A percentile compares a stretch with the other conserved stretches of the same genome.
Evolutionary conservation across 2,888 invertebrate species (phyloP).

Genomic region (Rhyacophila evoluta): DNA sequence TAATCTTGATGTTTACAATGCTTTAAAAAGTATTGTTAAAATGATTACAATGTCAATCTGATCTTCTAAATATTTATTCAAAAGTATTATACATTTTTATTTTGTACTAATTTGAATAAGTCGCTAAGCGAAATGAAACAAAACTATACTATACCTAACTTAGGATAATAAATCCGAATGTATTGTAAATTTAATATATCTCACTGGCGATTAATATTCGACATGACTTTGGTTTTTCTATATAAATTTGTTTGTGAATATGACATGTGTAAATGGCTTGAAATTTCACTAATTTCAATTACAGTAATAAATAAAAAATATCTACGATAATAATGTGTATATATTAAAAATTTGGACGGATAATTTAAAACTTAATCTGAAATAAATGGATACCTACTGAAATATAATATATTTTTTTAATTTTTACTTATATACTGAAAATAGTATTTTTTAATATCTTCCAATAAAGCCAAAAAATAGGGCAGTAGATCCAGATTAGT

Average conservation of each 20-base stretch:
- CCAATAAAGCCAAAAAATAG: neutral
- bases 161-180: neutral
- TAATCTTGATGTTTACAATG: neutral
- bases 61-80: neutral
- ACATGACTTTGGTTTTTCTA: neutral
- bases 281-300: neutral
- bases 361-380: neutral
- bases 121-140: neutral
- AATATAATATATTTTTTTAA: no score
- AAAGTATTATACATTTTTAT: neutral
- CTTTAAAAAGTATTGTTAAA: neutral
- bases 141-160: neutral
- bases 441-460: neutral
- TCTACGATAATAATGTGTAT: neutral
- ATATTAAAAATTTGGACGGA: neutral
- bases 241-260: neutral
- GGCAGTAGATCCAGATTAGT: no score
- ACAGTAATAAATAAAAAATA: constrained; percentile 2
- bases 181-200: neutral
- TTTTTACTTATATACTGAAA: no score
- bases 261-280: constrained; percentile 29
- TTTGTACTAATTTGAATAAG: neutral
- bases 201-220: neutral
- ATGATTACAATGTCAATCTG: neutral
- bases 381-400: constrained; percentile 2